Evolutionary conservation across 2,888 invertebrate species (phyloP).

Genomic region (Dynastes grantii): DNA sequence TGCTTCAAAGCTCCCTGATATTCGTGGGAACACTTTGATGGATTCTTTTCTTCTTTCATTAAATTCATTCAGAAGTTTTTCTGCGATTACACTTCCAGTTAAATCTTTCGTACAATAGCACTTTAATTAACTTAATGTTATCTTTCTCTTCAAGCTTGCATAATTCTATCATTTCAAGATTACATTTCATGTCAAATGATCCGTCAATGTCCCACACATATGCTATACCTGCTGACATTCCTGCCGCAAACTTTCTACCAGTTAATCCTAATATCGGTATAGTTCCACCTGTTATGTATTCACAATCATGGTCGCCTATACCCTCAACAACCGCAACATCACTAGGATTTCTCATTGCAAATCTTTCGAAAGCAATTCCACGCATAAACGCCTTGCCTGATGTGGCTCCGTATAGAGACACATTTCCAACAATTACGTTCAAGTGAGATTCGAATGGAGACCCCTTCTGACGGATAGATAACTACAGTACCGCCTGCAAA

Average conservation of each 20-base stretch:
- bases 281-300: slow-evolving; percentile 98
- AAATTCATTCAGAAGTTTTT: slow-evolving; percentile 81
- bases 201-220: slow-evolving; percentile 94
- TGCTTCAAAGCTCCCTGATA: slow-evolving; percentile 91
- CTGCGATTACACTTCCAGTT: slow-evolving; percentile 87
- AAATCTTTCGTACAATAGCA: slow-evolving; percentile 86
- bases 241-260: slow-evolving; percentile 98
- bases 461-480: slow-evolving; percentile 90
- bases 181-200: slow-evolving; percentile 90
- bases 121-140: slow-evolving; percentile 84
- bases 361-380: slow-evolving; percentile 96
- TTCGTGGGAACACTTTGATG: slow-evolving; percentile 96
- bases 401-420: slow-evolving; percentile 98
- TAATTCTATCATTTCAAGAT: slow-evolving; percentile 95
- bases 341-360: slow-evolving; percentile 98
- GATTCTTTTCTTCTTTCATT: slow-evolving; percentile 88
- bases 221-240: slow-evolving; percentile 96
- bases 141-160: slow-evolving; percentile 84
- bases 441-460: slow-evolving; percentile 91
- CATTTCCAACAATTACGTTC: slow-evolving; percentile 98
- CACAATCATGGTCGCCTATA: slow-evolving; percentile 99
- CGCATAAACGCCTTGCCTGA: slow-evolving; percentile 91
- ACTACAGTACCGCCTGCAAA: slow-evolving; percentile 95
- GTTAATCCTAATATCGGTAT: slow-evolving; percentile 94
- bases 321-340: slow-evolving; percentile 97